Percentiles rank a stretch among this genome's conserved stretches.
Evolutionary conservation across 2,797 vertebrate species (phyloP).

Genomic region (Siniperca undulata): DNA sequence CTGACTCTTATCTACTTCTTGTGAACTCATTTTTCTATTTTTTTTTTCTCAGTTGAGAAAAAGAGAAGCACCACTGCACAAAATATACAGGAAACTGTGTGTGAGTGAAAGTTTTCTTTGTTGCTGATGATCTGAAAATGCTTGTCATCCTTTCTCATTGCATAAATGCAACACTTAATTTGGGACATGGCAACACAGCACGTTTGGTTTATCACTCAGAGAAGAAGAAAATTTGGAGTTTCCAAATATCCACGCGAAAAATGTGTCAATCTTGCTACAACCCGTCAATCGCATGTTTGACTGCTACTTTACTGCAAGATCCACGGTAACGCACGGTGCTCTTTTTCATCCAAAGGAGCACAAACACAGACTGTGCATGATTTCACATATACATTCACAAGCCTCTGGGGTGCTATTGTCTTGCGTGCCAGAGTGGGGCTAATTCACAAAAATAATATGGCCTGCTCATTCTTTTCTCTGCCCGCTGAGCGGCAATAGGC

Average conservation of each 20-base stretch:
- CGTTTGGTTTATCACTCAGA: slow-evolving; percentile 1
- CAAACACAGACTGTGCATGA: slow-evolving; percentile 61
- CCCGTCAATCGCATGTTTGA: slow-evolving; percentile 65
- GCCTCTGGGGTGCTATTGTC: slow-evolving; percentile 84
- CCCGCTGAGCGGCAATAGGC: slow-evolving; percentile 92
- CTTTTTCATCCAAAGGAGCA: slow-evolving; percentile 47
- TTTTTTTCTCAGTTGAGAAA: slow-evolving; percentile 44
- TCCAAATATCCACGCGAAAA: slow-evolving; percentile 42
- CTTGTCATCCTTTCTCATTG: slow-evolving; percentile 14
- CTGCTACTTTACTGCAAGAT: slow-evolving; percentile 79
- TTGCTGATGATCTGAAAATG: slow-evolving; percentile 59
- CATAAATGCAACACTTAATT: slow-evolving; percentile 23
- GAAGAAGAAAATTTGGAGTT: background rate
- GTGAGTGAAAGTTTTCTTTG: slow-evolving; percentile 30
- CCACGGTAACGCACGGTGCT: slow-evolving; percentile 62
- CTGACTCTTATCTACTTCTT: slow-evolving; percentile 36
- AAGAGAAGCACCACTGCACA: slow-evolving; percentile 64
- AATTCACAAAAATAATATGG: slow-evolving; percentile 87
- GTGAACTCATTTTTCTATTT: slow-evolving; percentile 9
- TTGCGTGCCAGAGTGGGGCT: slow-evolving; percentile 86
- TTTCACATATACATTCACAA: slow-evolving; percentile 92
- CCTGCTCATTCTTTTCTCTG: slow-evolving; percentile 80
- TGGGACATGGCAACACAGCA: background rate
- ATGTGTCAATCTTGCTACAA: slow-evolving; percentile 61
- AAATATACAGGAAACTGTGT: slow-evolving; percentile 63